A percentile compares a stretch with the other conserved stretches of the same genome.
Conservation (phyloP, 2,113 vertebrate genomes). For the Bettongia penicillata region DNA sequence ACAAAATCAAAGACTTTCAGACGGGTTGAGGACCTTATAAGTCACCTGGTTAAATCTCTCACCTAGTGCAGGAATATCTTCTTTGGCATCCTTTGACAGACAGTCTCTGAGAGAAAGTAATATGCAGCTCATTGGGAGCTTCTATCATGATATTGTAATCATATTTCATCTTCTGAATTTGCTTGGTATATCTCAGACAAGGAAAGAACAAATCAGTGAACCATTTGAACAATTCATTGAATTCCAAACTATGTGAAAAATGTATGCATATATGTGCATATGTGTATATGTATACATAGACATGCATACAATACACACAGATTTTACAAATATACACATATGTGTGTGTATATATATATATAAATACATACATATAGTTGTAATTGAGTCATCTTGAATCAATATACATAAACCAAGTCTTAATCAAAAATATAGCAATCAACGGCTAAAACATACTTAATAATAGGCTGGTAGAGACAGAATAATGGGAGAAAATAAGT, state of each 20-base stretch:
- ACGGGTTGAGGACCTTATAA: not conserved
- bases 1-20: constrained; percentile 38
- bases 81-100: not conserved
- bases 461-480: constrained; percentile 81
- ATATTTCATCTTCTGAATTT: constrained; percentile 69
- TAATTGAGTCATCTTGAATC: too few relatives aligned
- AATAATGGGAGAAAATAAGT: constrained; percentile 84
- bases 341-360: not conserved
- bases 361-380: not conserved
- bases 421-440: constrained; percentile 85
- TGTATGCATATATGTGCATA: not conserved
- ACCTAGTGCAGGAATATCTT: not conserved
- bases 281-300: not conserved
- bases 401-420: constrained; percentile 69
- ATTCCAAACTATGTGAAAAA: constrained; percentile 13
- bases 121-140: constrained; percentile 61
- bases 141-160: constrained; percentile 76
- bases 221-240: not conserved
- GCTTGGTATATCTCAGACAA: constrained; percentile 59
- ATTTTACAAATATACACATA: too few relatives aligned
- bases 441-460: constrained; percentile 83
- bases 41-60: not conserved
- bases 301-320: too few relatives aligned
- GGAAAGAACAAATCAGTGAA: constrained; percentile 45
- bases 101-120: constrained; percentile 57